Conservation (phyloP, 2,113 vertebrate genomes). For the Fregetta grallaria region DNA sequence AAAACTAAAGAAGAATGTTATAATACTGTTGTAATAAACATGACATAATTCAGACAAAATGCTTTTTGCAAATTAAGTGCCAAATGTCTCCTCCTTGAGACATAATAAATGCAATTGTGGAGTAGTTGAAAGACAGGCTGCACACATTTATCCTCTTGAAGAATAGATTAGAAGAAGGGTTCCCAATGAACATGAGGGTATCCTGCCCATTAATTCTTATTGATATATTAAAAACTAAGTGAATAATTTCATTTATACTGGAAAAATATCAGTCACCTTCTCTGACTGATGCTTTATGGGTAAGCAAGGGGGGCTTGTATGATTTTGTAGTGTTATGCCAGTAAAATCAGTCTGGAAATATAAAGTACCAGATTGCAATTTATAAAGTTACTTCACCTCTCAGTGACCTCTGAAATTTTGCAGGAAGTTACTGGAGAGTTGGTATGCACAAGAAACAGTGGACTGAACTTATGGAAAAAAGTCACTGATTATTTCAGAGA, state of each 20-base stretch:
- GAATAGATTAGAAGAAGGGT: neutral
- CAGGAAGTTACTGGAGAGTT: neutral
- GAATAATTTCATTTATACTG: neutral
- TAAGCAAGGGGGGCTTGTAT: neutral
- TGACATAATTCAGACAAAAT: slow-evolving; percentile 29
- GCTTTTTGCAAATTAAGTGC: slow-evolving; percentile 30
- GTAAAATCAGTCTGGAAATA: neutral
- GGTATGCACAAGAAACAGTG: neutral
- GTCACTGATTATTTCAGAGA: neutral
- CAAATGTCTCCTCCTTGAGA: slow-evolving; percentile 25
- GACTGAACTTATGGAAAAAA: neutral
- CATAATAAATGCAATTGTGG: neutral
- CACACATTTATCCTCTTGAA: neutral
- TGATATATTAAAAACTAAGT: neutral
- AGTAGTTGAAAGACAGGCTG: neutral
- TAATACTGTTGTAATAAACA: neutral
- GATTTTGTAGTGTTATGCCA: neutral
- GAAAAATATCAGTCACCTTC: neutral
- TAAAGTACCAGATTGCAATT: neutral
- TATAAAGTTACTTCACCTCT: neutral
- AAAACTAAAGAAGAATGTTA: neutral
- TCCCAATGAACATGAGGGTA: neutral
- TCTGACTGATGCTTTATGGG: neutral
- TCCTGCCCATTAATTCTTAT: neutral
- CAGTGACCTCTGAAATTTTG: neutral